Conservation (phyloP, 1,140 invertebrate genomes). For the Cotesia chilonis region DNA sequence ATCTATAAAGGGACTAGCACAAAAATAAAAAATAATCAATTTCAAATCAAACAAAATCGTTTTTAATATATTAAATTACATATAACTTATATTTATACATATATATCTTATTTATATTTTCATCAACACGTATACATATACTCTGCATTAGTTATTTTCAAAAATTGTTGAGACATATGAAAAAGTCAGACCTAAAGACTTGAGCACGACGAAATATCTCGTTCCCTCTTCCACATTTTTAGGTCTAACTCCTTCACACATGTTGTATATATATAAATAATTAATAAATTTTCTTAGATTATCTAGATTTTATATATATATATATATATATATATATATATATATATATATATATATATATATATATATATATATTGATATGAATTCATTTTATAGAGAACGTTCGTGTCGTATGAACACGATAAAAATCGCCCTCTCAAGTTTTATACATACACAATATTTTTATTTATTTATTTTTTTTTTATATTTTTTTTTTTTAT, state of each 20-base stretch:
- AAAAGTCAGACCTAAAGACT: too few species aligned
- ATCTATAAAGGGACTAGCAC: too few species aligned
- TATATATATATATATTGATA: too few species aligned
- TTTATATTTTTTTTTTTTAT: neutral
- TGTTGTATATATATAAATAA: neutral
- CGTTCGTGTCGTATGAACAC: neutral
- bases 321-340: too few species aligned
- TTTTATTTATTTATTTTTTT: too few species aligned
- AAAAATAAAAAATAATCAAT: neutral
- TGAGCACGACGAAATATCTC: too few species aligned
- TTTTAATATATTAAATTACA: slow-evolving; percentile 8
- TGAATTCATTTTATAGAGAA: slow-evolving; percentile 12
- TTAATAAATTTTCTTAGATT: neutral
- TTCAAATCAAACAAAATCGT: too few species aligned
- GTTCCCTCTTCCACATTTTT: too few species aligned
- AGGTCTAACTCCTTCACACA: too few species aligned
- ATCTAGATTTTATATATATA: neutral
- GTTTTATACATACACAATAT: too few species aligned
- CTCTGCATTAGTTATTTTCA: slow-evolving; percentile 20
- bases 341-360: too few species aligned
- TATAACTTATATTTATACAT: neutral
- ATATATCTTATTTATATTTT: too few species aligned
- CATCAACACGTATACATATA: slow-evolving; percentile 30
- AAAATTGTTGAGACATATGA: neutral
- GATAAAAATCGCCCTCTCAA: slow-evolving; percentile 10